Percentiles rank a stretch among this genome's conserved stretches.
phyloP scores from a whole-genome alignment of 2,113 vertebrate species.

The Pseudois nayaur region DNA sequence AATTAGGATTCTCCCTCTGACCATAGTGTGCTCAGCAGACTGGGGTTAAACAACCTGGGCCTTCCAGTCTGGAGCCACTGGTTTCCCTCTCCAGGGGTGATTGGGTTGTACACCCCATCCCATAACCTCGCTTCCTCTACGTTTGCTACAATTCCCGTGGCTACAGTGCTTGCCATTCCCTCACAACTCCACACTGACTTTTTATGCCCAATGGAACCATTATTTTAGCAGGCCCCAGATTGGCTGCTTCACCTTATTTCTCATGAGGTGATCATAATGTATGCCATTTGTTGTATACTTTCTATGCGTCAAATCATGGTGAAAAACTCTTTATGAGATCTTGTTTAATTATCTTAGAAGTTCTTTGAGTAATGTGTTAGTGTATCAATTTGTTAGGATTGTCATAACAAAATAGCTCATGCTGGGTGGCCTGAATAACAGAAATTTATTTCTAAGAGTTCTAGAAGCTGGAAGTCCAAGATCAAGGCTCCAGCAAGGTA shows the following conservation, averaged over 20 bases:
- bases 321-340: background rate
- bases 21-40: background rate
- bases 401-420: background rate
- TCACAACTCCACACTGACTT: background rate
- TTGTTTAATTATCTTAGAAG: background rate
- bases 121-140: background rate
- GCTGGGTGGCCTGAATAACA: background rate
- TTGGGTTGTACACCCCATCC: fast-evolving
- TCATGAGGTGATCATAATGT: background rate
- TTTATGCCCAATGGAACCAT: too few species aligned
- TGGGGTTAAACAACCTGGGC: background rate
- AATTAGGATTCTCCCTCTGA: background rate
- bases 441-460: background rate
- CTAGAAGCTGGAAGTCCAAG: background rate
- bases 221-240: background rate
- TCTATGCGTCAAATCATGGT: background rate
- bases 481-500: background rate
- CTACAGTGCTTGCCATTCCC: background rate
- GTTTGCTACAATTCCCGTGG: background rate
- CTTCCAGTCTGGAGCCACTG: background rate
- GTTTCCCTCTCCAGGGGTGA: background rate
- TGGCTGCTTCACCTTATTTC: background rate
- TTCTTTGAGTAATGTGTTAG: background rate
- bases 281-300: background rate
- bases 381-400: background rate